Percentiles rank a stretch among this genome's conserved stretches.
Conservation (phyloP, 2,797 vertebrate species). For the Clamator glandarius region DNA sequence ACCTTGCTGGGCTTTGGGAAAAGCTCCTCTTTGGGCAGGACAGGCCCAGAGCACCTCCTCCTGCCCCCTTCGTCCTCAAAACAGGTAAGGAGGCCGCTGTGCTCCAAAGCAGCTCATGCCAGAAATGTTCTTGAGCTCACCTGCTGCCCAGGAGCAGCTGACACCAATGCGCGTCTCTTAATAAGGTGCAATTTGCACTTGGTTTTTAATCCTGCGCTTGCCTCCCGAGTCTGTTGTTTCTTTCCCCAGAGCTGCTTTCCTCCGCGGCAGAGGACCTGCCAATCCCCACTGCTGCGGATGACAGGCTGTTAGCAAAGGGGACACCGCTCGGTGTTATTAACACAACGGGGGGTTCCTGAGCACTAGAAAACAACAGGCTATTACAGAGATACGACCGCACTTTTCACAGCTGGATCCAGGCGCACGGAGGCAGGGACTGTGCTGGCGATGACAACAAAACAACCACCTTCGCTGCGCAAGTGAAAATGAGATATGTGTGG, state of each 20-base stretch:
- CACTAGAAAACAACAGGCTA: not conserved
- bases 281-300: accelerated
- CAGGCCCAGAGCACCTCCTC: not conserved
- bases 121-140: accelerated
- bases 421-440: not conserved
- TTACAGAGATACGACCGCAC: not conserved
- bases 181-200: not conserved
- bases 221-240: not conserved
- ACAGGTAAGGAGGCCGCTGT: not conserved
- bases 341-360: not conserved
- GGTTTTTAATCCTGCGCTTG: accelerated
- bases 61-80: not conserved
- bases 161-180: accelerated
- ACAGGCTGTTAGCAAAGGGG: not conserved
- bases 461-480: accelerated
- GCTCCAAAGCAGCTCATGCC: not conserved
- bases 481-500: accelerated
- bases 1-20: not conserved
- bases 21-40: not conserved
- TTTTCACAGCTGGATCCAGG: not conserved
- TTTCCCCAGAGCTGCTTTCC: not conserved
- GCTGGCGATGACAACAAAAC: not conserved
- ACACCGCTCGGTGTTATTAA: not conserved
- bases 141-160: not conserved
- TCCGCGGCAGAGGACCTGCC: accelerated